Evolutionary conservation across 2,113 vertebrate genomes (phyloP).

Genomic region (Gnathonemus echidnorhynchus): DNA sequence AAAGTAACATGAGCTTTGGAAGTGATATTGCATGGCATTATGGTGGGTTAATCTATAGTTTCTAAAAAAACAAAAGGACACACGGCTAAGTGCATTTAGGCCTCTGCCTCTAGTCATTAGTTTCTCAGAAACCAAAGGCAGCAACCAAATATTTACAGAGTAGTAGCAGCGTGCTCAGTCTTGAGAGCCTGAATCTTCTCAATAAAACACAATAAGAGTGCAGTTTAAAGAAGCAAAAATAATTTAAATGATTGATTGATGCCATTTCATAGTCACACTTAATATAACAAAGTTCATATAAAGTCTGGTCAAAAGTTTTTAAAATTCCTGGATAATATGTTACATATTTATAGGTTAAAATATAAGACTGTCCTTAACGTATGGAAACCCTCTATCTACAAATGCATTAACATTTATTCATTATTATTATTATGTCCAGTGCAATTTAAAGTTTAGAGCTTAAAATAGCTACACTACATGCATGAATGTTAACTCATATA

Average conservation of each 20-base stretch:
- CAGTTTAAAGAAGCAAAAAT: background rate
- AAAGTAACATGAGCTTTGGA: background rate
- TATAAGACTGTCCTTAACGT: background rate
- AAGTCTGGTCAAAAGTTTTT: background rate
- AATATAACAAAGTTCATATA: background rate
- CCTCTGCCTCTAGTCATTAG: background rate
- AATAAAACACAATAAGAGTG: background rate
- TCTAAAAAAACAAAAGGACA: background rate
- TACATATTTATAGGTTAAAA: background rate
- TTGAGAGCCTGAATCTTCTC: background rate
- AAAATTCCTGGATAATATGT: background rate
- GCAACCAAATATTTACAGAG: background rate
- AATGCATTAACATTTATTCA: background rate
- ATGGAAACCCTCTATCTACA: background rate
- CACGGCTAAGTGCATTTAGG: background rate
- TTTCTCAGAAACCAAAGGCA: background rate
- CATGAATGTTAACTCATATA: background rate
- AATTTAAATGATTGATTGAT: background rate
- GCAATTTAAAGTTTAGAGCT: background rate
- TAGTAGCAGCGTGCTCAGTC: background rate
- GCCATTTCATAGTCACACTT: background rate
- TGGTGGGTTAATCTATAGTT: background rate
- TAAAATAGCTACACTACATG: background rate
- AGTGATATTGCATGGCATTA: background rate
- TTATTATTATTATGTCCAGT: background rate